Evolutionary conservation across 2,888 invertebrate species (phyloP).

Genomic region (Steromphala cineraria): DNA sequence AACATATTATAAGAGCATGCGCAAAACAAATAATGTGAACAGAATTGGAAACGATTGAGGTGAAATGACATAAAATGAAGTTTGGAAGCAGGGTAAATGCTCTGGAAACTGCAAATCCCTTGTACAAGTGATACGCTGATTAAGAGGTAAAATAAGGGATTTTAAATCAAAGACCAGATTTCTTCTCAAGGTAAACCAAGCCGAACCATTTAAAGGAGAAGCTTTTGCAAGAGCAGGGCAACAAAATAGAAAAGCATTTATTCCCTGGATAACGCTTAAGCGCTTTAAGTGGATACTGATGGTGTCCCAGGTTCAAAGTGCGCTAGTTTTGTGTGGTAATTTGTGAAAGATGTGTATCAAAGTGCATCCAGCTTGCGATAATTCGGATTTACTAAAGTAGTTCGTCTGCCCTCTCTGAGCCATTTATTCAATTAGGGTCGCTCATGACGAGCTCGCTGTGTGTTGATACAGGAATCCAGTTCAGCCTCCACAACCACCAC

Average conservation of each 20-base stretch:
- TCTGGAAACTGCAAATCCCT: no score
- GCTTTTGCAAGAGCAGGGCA: no score
- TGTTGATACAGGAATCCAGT: not conserved
- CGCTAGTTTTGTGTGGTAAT: not conserved
- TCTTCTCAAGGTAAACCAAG: no score
- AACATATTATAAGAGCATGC: no score
- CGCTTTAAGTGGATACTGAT: not conserved
- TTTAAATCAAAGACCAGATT: no score
- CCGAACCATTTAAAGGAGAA: no score
- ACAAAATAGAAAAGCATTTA: not conserved
- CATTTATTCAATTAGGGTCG: not conserved
- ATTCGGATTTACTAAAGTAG: not conserved
- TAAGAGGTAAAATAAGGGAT: no score
- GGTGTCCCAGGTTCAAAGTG: not conserved
- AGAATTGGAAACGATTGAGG: no score
- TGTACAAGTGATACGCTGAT: no score
- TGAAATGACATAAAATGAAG: no score
- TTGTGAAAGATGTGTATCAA: constrained; percentile 2
- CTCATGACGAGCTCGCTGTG: not conserved
- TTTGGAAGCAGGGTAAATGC: no score
- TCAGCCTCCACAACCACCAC: not conserved
- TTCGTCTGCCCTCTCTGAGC: not conserved
- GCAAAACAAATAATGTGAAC: no score
- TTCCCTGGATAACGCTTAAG: not conserved
- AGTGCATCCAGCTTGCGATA: not conserved